Conservation (phyloP, 2,888 invertebrate genomes). For the Xestoiulus laeticollis region DNA sequence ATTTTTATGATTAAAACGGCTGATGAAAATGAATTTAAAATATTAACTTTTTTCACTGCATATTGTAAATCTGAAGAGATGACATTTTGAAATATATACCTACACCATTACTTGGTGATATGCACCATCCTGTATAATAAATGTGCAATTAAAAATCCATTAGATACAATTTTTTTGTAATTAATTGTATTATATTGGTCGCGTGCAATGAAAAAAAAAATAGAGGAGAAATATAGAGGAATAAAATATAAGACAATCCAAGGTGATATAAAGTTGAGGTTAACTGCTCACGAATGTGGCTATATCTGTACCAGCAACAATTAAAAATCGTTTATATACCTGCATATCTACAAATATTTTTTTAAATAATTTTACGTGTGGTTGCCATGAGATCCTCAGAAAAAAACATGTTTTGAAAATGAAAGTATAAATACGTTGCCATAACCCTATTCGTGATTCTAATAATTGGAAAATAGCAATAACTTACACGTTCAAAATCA, state of each 20-base stretch:
- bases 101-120: not conserved
- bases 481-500: not conserved
- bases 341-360: not conserved
- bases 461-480: not conserved
- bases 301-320: not conserved
- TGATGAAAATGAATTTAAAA: too few species aligned
- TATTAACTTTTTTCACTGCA: too few species aligned
- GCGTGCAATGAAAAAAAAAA: not conserved
- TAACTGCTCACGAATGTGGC: not conserved
- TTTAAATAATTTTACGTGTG: not conserved
- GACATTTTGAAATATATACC: too few species aligned
- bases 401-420: not conserved
- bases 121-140: not conserved
- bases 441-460: not conserved
- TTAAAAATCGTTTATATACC: not conserved
- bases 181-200: not conserved
- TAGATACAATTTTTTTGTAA: not conserved
- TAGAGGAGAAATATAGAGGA: not conserved
- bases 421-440: not conserved
- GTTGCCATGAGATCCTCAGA: not conserved
- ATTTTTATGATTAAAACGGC: too few species aligned
- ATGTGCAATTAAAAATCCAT: not conserved
- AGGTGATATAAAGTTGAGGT: conserved; percentile 11
- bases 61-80: too few species aligned
- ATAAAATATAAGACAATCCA: not conserved